Evolutionary conservation across 2,888 invertebrate genomes (phyloP), one percentile per base, ranked within the genome.

Genomic region (Aphodius sticticus): DNA sequence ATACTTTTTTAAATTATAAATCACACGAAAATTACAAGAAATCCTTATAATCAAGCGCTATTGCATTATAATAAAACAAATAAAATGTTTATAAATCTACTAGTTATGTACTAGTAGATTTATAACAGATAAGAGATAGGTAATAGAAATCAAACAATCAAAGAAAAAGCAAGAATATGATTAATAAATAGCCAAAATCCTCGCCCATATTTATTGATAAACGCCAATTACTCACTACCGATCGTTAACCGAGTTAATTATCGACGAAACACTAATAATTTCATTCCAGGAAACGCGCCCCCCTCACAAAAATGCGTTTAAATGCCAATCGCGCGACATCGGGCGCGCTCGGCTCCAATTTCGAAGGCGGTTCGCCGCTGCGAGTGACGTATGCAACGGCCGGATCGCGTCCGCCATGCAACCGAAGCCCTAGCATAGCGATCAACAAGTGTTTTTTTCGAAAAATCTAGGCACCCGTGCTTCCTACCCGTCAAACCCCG

Each of bases 371-470:
- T 53, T 53, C 53, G 53, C 53, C 9, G 53, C 53, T 53, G 77
- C 77, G 76, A 76, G 78, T 80, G 76, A 80, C 78, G 80, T 76
- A 77, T 26, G 71, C 53, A 53, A 53, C 53, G 53, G 53, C 53
- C 71, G 15, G 70, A 71, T 72, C 69, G 75, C 80, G 77, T 77
- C 80, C 86, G 87, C 86, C 85, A 86, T 84, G 84, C 84, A 85
- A 81, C 84, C 84, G 83, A 84, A 76, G 53, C 77, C 70, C 69
- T 70, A 77, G 53, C 81, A 76, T 74, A 82, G 79, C 79, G 83
- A 84, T 86, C 86, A 82, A 87, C 87, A 88, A 87, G 88, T 88
- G 87, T 53, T 53, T 53, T 38, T 38, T 53, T 53, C 53, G 53
- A 53, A 53, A 53, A 53, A 53, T 53, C 12, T 12, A 9, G 9